Percentiles rank a stretch among this genome's conserved stretches.
Evolutionary conservation across 2,888 invertebrate genomes (phyloP).

Genomic region (Actias luna): DNA sequence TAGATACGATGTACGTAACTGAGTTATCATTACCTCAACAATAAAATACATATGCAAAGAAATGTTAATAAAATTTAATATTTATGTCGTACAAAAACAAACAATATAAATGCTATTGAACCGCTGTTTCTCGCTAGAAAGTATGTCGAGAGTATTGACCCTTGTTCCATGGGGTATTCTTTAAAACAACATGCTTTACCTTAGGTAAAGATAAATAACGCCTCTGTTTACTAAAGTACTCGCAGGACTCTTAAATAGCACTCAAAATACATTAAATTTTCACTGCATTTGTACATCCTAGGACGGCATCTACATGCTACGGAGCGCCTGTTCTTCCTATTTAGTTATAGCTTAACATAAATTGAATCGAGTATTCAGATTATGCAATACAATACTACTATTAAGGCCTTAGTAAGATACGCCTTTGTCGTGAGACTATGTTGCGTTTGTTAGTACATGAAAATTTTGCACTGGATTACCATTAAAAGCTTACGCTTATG

Average conservation of each 20-base stretch:
- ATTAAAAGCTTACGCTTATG: conserved; percentile 49
- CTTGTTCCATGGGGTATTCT: conserved; percentile 46
- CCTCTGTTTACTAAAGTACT: conserved; percentile 64
- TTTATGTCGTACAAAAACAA: not conserved
- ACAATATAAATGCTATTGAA: conserved; percentile 23
- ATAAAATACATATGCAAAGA: too few relatives aligned
- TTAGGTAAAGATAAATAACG: conserved; percentile 65
- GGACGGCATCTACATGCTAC: conserved; percentile 24
- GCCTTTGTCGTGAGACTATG: conserved; percentile 65
- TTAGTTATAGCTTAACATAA: conserved; percentile 27
- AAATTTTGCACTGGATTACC: conserved; percentile 63
- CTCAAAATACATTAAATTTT: conserved; percentile 48
- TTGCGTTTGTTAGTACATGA: conserved; percentile 63
- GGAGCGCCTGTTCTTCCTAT: conserved; percentile 17
- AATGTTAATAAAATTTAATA: not conserved
- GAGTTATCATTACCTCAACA: too few relatives aligned
- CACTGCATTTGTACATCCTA: conserved; percentile 37
- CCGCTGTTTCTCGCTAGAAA: conserved; percentile 34
- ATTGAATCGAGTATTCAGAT: conserved; percentile 22
- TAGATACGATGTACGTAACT: too few relatives aligned
- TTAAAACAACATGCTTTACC: conserved; percentile 62
- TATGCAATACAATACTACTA: conserved; percentile 37
- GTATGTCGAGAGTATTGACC: conserved; percentile 66
- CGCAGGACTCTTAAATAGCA: conserved; percentile 58
- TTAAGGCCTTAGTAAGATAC: conserved; percentile 40